Evolutionary conservation across 1,140 invertebrate species (phyloP), one percentile per base, ranked within the genome.

Genomic region (Papilio aristodemus): DNA sequence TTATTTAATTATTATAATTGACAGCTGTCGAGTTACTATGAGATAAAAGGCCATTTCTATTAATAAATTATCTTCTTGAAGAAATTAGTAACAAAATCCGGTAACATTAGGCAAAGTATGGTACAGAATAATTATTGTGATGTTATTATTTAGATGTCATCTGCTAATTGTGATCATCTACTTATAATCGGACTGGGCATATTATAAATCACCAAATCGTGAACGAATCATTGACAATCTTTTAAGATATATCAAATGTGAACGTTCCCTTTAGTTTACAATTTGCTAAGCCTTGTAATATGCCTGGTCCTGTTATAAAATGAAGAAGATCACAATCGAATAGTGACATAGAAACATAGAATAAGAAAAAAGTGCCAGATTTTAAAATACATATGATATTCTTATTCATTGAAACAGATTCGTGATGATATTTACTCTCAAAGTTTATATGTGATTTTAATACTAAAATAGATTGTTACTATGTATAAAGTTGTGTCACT

Each of bases 341-440:
- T 6, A 6, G 27, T 32, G 27, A 74, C 63, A 64, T 60, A 74
- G 41, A 67, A 19, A 66, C 62, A 22, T 76, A 80, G 71, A 54
- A 22, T 82, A 75, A 79, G 71, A 72, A 71, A 78, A 81, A 78
- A 74, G 81, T 84, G 71, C 74, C 71, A 75, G 68, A 75, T 66
- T 64, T 67, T 67, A 17, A 59, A 62, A 39, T 62, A 62, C 17
- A 62, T 10, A 0, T 11, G n/a, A 69, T 68, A 68, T 69, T 62
- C 46, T 58, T 67, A 11, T 54, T 36, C 11, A 6, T 32, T 32
- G 27, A 22, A 36, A 46, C 11, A 64, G 17, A 19, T 38, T 22
- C 37, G 22, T 67, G 27, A 32, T 2, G 27, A 32, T 43, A 36
- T 14, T 64, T 17, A n/a, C 22, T 4, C 6, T n/a, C 22, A 60